Evolutionary conservation across 1,140 invertebrate genomes (phyloP), one percentile per base, ranked within the genome.

Genomic region (Tribolium castaneum): DNA sequence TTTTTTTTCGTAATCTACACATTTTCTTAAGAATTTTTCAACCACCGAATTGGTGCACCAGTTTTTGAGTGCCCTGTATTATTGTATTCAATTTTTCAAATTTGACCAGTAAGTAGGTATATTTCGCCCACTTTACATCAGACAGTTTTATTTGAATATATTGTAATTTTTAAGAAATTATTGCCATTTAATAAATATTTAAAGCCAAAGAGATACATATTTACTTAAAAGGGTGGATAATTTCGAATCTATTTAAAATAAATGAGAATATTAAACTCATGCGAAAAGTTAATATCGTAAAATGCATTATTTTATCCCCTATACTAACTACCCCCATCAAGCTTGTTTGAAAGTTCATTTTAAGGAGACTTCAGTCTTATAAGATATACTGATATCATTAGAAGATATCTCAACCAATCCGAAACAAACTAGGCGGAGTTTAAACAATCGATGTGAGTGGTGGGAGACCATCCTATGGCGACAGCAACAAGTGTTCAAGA

Each of bases 371-470:
- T 66, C 59, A 66, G 59, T 66, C 12, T 66, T 66, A 66, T 35
- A 35, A 66, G 25, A 66, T 66, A 66, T 66, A 66, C 59, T 75
- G 80, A 79, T 79, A 75, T 52, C 77, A 81, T 79, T 78, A 81
- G 77, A 71, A 81, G 70, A 79, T 81, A 79, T 81, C 66, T 51
- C 62, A 73, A 77, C 82, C 82, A 83, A 83, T 83, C 66, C 77
- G 74, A 71, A 56, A 79, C 76, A 71, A 75, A 30, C 78, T 77
- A 83, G 83, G 83, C 83, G 83, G 83, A 79, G 83, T 84, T 83
- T 84, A 83, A 80, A 84, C 83, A 84, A 84, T 84, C 83, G 83
- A 84, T 84, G 83, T 74, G 12, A 71, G 74, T 71, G 74, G 70
- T 74, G 78, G 75, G 77, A 75, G 80, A 78, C 62, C 54, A 59